Conservation (phyloP, 2,888 invertebrate species). For the Melanotus villosus region DNA sequence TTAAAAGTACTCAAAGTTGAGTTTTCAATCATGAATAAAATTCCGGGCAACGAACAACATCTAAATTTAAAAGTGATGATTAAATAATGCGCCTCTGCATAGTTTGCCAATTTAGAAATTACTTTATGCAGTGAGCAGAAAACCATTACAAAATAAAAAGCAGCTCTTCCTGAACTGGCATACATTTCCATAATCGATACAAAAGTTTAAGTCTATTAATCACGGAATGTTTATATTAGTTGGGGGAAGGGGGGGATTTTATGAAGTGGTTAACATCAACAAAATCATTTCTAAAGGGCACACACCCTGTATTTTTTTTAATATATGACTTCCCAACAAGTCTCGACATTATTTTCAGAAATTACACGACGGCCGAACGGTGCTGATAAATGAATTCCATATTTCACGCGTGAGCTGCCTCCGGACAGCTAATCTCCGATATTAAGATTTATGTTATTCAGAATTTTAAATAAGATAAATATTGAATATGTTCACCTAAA, state of each 20-base stretch:
- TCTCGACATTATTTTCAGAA: conserved; percentile 51
- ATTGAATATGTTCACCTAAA: conserved; percentile 22
- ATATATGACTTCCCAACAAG: conserved; percentile 35
- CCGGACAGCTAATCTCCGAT: conserved; percentile 53
- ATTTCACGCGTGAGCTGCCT: conserved; percentile 57
- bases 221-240: not conserved
- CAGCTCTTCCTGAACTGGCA: no score
- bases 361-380: conserved; percentile 50
- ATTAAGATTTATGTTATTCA: conserved; percentile 52
- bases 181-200: no score
- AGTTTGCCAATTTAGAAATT: no score
- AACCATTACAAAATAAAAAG: no score
- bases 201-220: not conserved
- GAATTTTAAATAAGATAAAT: conserved; percentile 35
- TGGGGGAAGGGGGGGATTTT: no score
- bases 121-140: no score
- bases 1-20: no score
- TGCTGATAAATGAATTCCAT: conserved; percentile 58
- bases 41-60: no score
- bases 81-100: no score
- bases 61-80: no score
- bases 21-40: no score
- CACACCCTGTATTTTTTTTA: conserved; percentile 1
- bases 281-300: not conserved
- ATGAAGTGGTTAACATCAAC: not conserved